Base-by-base conservation (phyloP, 2,797 vertebrate genomes). In the Gobionotothen gibberifrons region DNA sequence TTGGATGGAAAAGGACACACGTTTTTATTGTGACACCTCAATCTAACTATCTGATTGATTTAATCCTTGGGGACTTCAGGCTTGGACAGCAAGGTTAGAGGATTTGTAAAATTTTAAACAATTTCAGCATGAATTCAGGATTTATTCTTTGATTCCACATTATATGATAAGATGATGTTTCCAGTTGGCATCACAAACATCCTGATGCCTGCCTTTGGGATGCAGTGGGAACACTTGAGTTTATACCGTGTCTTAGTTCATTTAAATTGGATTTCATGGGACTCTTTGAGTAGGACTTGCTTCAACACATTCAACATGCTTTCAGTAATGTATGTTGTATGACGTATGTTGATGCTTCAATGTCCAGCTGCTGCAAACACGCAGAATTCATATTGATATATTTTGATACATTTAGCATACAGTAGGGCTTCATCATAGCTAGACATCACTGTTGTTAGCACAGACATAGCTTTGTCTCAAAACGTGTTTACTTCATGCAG, bases 61-160 rank as follows among this genome's bases (percentile, higher is more conserved):
- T 12, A 29, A 56, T 1, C 3, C 0, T 52, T 2, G 1, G 0
- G 53, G 32, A 57, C n/a, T 19, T 48, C 5, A 72, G n/a, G 32
- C 61, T 13, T 15, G 56, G 58, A 72, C 4, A 39, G 1, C 15
- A 77, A 81, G 79, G 85, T 87, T 72, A 36, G 74, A 19, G 7
- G 0, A 46, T 71, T 53, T 63, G 4, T 36, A n/a, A 19, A 14
- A 43, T 2, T 32, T 36, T 76, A 1, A 49, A 43, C 29, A 40
- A 0, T 14, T 8, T 65, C 9, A 55, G 7, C n/a, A 15, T 26
- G 26, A 26, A 26, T 6, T 4, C 17, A 22, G 19, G 49, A 14
- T n/a, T 49, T 47, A 47, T 22, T 16, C 32, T 32, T 29, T 1
- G n/a, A 49, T 19, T 0, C 15, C 5, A 44, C 40, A 36, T 46